phyloP scores from a whole-genome alignment of 2,113 vertebrate species.

The Gambusia holbrooki region DNA sequence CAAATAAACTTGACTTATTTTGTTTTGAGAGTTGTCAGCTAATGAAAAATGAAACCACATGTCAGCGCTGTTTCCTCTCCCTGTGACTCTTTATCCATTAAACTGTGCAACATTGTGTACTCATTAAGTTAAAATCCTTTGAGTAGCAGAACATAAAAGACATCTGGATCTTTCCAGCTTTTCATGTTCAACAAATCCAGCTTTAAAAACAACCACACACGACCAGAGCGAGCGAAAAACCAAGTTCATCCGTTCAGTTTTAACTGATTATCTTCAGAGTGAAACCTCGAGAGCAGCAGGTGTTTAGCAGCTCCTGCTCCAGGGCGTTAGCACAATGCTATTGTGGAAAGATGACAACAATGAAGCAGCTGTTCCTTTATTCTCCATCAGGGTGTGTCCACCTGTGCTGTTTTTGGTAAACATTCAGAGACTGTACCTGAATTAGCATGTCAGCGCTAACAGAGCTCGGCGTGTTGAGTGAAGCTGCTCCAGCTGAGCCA shows the following conservation, averaged over 20 bases:
- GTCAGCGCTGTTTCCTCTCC: not conserved
- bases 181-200: not conserved
- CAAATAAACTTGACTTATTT: too few relatives aligned
- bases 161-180: not conserved
- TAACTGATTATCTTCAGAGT: not conserved
- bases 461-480: not conserved
- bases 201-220: not conserved
- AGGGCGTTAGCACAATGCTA: not conserved
- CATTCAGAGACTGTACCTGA: not conserved
- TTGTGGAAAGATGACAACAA: not conserved
- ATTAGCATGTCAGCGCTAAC: not conserved
- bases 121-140: not conserved
- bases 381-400: not conserved
- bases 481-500: not conserved
- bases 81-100: not conserved
- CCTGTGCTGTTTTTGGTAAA: not conserved
- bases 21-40: not conserved
- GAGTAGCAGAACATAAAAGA: not conserved
- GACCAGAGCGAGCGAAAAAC: not conserved
- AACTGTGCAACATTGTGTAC: not conserved
- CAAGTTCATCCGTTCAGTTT: not conserved
- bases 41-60: conserved; percentile 58
- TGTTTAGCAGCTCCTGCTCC: not conserved
- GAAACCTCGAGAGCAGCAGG: not conserved
- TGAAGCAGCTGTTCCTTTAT: not conserved